Evolutionary conservation across 1,140 invertebrate species (phyloP), one percentile per base, ranked within the genome.

Genomic region (Anthonomus grandis): DNA sequence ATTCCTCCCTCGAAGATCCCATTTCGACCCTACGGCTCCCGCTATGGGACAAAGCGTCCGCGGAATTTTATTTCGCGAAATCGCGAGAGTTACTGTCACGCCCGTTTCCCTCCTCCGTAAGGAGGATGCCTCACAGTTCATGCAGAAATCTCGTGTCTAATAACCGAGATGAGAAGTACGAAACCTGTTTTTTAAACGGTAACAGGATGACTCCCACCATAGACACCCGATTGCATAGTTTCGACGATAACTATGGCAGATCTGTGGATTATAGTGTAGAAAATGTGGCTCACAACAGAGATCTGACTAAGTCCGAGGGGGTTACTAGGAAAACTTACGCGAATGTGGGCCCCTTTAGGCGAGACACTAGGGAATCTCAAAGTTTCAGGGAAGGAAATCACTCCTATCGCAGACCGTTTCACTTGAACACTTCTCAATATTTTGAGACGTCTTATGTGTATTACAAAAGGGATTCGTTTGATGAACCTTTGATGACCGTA

Each of bases 51-150:
- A 83, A 84, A 70, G 83, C 85, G 4, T 85, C 83, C 4, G 84
- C 85, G 0, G 85, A 87, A 68, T 86, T 86, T 62, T 85, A 83
- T 65, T 86, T 87, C 57, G 83, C 85, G 3, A 85, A 85, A 60
- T 86, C 85, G 0, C 77, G 84, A 1, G 85, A 86, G 70, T 69
- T 86, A 1, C 70, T 87, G 0, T 81, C 82, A 0, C 81, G 82
- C 38, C 82, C 83, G 0, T 77, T 73, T 55, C 67, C 68, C n/a
- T 60, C 63, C n/a, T 48, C 64, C 2, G 42, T 39, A 1, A 51
- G 50, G 31, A 46, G 56, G 51, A 56, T 49, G n/a, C 63, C 63
- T 1, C 64, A 71, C 37, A 64, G 52, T 51, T 69, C 66, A 2
- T 70, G 64, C 37, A 58, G 67, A 10, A 64, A 69, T 22, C 23